Percentiles rank a stretch among this genome's conserved stretches.
Evolutionary conservation across 2,797 vertebrate genomes (phyloP).

Genomic region (Gymnocypris eckloni): DNA sequence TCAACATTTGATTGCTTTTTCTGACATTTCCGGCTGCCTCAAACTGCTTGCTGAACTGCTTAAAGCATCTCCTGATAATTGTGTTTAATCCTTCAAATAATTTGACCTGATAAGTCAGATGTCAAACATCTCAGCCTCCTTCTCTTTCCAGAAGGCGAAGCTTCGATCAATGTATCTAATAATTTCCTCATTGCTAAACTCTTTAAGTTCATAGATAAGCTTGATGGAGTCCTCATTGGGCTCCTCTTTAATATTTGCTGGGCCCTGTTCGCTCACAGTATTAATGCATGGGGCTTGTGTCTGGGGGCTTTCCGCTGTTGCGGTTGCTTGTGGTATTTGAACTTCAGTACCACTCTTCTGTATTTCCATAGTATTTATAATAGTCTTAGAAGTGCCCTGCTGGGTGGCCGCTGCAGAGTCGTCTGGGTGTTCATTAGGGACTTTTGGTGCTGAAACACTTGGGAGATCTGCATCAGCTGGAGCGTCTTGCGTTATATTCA

Average conservation of each 20-base stretch:
- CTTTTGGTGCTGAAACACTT: conserved; percentile 53
- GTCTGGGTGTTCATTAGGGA: conserved; percentile 38
- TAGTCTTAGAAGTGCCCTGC: not conserved
- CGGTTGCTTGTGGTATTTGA: conserved; percentile 52
- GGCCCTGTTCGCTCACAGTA: conserved; percentile 57
- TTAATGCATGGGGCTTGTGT: not conserved
- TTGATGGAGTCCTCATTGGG: conserved; percentile 79
- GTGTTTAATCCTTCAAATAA: not conserved
- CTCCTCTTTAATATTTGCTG: conserved; percentile 46
- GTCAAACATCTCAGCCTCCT: conserved; percentile 92
- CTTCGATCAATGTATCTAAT: conserved; percentile 96
- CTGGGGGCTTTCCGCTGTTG: conserved; percentile 60
- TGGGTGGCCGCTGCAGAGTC: conserved; percentile 5
- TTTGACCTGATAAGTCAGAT: conserved; percentile 69
- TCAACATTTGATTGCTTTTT: not conserved
- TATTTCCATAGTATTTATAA: not conserved
- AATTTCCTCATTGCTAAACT: conserved; percentile 95
- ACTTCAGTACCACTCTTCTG: conserved; percentile 49
- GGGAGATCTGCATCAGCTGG: conserved; percentile 50
- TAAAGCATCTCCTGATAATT: not conserved
- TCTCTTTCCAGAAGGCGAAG: conserved; percentile 99
- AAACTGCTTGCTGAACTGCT: not conserved
- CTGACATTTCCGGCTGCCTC: not conserved
- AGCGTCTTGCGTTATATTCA: conserved; percentile 20
- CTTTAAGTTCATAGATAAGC: conserved; percentile 88